A percentile compares a stretch with the other conserved stretches of the same genome.
Conservation (phyloP, 2,113 vertebrate genomes). For the Leucosticte australis region DNA sequence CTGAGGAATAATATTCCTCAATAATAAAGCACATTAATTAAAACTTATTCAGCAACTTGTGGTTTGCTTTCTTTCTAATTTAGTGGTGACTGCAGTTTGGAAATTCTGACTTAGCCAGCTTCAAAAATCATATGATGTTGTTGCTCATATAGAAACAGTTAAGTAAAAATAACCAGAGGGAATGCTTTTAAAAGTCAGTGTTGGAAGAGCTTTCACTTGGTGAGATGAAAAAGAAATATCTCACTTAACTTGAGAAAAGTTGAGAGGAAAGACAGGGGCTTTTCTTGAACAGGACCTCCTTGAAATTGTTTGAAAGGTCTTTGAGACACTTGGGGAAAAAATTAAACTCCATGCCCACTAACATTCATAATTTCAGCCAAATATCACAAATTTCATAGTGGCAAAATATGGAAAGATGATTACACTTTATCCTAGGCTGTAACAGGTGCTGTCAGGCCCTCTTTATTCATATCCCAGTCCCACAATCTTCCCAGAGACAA, state of each 20-base stretch:
- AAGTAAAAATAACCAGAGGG: constrained; percentile 25
- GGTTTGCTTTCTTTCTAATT: background rate
- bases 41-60: constrained; percentile 5
- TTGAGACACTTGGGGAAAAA: background rate
- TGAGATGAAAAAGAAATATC: background rate
- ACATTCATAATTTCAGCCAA: background rate
- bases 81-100: background rate
- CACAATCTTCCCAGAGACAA: background rate
- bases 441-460: background rate
- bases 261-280: background rate
- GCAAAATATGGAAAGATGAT: background rate
- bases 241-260: background rate
- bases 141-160: constrained; percentile 29
- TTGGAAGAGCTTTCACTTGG: background rate
- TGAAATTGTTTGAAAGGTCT: background rate
- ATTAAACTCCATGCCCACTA: background rate
- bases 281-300: background rate
- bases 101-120: background rate
- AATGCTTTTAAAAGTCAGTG: background rate
- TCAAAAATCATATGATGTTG: constrained; percentile 33
- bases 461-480: background rate
- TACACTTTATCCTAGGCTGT: background rate
- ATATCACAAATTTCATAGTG: background rate
- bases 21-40: background rate
- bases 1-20: background rate